These are phyloP conservation scores for Acomys russatus DNA, from an alignment of 2,797 vertebrate genomes.

Conservation along the genomic window DNA sequence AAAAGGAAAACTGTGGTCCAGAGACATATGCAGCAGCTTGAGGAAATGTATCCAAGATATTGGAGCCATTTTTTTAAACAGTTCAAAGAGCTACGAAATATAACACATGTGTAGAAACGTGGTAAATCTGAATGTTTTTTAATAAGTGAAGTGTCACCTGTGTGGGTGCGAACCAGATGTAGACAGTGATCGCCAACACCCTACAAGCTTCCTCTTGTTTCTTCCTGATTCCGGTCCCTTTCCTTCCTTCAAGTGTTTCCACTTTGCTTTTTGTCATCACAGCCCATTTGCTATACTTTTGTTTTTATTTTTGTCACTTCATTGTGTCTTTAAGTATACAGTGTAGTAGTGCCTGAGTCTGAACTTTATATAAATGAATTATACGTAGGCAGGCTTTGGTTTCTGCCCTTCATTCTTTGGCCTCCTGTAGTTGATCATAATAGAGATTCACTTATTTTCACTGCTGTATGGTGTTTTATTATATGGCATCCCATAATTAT, in stretches of 20 bases:
- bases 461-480: background rate
- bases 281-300: background rate
- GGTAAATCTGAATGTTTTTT: constrained; percentile 36
- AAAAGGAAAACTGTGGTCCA: background rate
- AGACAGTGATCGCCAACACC: background rate
- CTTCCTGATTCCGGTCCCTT: background rate
- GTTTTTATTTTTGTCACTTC: background rate
- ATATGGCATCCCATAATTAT: background rate
- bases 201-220: background rate
- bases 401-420: background rate
- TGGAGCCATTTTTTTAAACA: background rate
- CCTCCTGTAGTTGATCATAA: background rate
- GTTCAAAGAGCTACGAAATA: constrained; percentile 56
- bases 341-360: background rate
- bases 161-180: constrained; percentile 22
- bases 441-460: constrained; percentile 41
- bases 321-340: background rate
- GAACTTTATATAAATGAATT: constrained; percentile 1
- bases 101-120: constrained; percentile 13
- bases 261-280: background rate
- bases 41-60: background rate
- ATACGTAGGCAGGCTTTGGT: background rate
- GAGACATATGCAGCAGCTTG: background rate
- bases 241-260: background rate
- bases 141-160: background rate